phyloP scores from a whole-genome alignment of 2,888 invertebrate genomes.

The Dolomedes plantarius region DNA sequence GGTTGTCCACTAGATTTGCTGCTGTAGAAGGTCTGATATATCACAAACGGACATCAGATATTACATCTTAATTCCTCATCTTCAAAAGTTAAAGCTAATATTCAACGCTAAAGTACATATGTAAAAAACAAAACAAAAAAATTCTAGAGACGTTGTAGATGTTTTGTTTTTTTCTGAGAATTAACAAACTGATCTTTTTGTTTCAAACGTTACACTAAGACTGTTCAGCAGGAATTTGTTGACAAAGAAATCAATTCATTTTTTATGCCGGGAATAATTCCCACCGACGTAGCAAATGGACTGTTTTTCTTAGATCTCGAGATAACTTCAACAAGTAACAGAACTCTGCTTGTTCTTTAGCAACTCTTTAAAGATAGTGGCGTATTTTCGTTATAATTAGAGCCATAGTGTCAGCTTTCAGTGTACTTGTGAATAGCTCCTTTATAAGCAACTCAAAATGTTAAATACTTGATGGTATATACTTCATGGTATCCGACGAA shows the following conservation, averaged over 20 bases:
- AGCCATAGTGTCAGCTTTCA: background rate
- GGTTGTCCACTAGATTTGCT: no score
- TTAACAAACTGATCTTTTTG: conserved; percentile 5
- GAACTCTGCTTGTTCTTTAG: background rate
- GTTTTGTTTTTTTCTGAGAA: background rate
- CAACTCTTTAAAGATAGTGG: background rate
- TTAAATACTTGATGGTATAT: no score
- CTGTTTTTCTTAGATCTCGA: background rate
- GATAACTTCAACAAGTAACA: conserved; percentile 12
- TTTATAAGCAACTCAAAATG: background rate
- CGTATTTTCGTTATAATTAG: background rate
- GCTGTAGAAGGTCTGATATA: no score
- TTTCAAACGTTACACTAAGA: background rate
- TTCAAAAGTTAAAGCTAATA: no score
- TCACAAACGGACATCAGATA: no score
- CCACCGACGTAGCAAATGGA: background rate
- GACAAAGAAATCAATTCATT: conserved; percentile 13
- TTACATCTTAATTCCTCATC: no score
- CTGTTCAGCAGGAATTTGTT: background rate
- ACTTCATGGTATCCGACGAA: background rate
- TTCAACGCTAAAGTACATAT: no score
- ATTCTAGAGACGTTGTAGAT: background rate
- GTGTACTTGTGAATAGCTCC: background rate
- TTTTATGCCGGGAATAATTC: background rate
- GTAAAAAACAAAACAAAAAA: background rate